Evolutionary conservation across 1,140 invertebrate species (phyloP).

Genomic region (Rhizoglyphus robini): DNA sequence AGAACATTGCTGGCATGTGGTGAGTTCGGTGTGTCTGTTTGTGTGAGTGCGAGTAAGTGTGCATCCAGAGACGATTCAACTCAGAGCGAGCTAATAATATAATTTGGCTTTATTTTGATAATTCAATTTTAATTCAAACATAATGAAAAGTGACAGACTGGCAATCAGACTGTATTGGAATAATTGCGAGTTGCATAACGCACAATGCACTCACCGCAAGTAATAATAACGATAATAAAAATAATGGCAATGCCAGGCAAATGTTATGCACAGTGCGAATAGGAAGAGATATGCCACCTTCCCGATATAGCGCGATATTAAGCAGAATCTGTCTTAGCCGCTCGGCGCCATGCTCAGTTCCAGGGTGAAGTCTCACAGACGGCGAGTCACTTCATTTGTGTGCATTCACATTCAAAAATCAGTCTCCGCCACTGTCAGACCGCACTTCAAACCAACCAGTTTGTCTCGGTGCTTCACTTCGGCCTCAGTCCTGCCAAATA

Average conservation of each 20-base stretch:
- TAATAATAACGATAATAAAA: conserved; percentile 5
- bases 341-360: conserved; percentile 4
- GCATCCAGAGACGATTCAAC: too few species aligned
- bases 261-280: background rate
- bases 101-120: conserved; percentile 7
- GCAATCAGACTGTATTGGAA: background rate
- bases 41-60: too few species aligned
- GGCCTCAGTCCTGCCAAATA: too few species aligned
- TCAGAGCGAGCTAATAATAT: conserved; percentile 2
- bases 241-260: background rate
- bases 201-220: background rate
- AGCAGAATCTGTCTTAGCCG: background rate
- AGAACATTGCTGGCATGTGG: background rate
- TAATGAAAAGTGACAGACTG: conserved; percentile 12
- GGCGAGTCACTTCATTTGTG: conserved; percentile 2
- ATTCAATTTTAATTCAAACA: conserved; percentile 10
- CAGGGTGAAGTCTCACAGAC: background rate
- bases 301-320: conserved; percentile 5
- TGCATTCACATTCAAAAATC: conserved; percentile 13
- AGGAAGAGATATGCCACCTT: too few species aligned
- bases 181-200: conserved; percentile 7
- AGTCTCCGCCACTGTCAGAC: too few species aligned
- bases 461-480: too few species aligned
- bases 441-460: too few species aligned
- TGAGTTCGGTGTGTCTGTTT: too few species aligned